Base-by-base conservation (phyloP, 2,113 vertebrate species). In the Pseudorasbora parva region DNA sequence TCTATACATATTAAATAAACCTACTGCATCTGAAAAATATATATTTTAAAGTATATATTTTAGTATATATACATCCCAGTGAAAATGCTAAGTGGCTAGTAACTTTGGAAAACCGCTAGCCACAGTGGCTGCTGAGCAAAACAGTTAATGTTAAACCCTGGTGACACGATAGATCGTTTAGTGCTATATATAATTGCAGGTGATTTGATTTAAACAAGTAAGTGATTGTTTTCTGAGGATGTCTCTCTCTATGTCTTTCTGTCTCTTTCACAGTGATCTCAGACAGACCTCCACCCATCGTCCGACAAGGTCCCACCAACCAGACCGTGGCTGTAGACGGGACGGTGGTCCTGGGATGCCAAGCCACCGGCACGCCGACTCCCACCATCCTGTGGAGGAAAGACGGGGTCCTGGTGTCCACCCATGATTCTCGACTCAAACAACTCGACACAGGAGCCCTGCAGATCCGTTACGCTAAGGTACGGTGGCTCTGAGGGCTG, bases 381-480 rank as follows among this genome's bases (percentile, higher is more conserved):
- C 97, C 98, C 88, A 98, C 96, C 57, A 95, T 99, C 90, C 93
- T 98, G 87, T 99, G 98, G 98, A 96, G 96, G 83, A 99, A 99
- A 82, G 97, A 99, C 43, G 95, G 97, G 0, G 90, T 94, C 49
- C 92, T 98, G 25, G 86, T 99, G 86, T 96, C 97, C 82, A 96
- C 96, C 9, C 97, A 98, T 51, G 98, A 99, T 89, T 98, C 97
- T 33, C 95, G 98, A 33, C 93, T 99, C 90, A 98, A 97, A 87
- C 97, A 97, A 89, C 88, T 97, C 88, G 98, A 99, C 88, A 95
- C 93, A 0, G 97, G 97, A 1, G 92, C 94, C 0, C 90, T 99
- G 79, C 97, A 99, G 93, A 98, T 99, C 84, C 94, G 97, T 89
- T 99, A 98, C 0, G 96, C 96, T 64, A 99, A 99, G 97, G 98